phyloP scores from a whole-genome alignment of 2,113 vertebrate genomes.

The Eira barbara region DNA sequence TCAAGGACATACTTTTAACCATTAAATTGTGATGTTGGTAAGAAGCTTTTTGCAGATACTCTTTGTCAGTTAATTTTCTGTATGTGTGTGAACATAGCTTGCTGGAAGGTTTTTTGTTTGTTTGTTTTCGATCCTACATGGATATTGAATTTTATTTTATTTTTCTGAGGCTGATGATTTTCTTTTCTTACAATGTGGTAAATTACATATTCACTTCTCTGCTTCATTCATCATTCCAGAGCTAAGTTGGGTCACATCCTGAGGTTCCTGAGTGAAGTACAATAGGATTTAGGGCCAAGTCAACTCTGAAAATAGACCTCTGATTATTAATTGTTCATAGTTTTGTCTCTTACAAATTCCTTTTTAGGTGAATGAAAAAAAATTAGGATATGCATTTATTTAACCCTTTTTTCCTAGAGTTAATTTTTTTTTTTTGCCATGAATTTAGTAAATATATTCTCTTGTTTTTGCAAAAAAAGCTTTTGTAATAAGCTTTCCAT shows the following conservation, averaged over 20 bases:
- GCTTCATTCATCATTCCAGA: not conserved
- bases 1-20: not conserved
- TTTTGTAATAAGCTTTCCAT: not conserved
- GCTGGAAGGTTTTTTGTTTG: not conserved
- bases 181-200: not conserved
- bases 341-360: not conserved
- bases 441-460: constrained; percentile 10
- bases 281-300: not conserved
- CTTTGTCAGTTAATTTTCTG: constrained; percentile 1
- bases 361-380: not conserved
- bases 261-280: not conserved
- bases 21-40: not conserved
- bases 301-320: not conserved
- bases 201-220: not conserved
- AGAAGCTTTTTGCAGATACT: not conserved
- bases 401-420: constrained; percentile 13
- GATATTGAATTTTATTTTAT: constrained; percentile 14
- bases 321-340: not conserved
- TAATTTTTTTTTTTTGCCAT: not conserved
- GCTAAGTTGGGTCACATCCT: not conserved
- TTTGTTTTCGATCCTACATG: not conserved
- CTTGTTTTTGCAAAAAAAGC: not conserved
- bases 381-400: not conserved
- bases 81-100: not conserved
- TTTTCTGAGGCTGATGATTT: not conserved